Evolutionary conservation across 2,888 invertebrate species (phyloP).

Genomic region (Rhyacophila evoluta): DNA sequence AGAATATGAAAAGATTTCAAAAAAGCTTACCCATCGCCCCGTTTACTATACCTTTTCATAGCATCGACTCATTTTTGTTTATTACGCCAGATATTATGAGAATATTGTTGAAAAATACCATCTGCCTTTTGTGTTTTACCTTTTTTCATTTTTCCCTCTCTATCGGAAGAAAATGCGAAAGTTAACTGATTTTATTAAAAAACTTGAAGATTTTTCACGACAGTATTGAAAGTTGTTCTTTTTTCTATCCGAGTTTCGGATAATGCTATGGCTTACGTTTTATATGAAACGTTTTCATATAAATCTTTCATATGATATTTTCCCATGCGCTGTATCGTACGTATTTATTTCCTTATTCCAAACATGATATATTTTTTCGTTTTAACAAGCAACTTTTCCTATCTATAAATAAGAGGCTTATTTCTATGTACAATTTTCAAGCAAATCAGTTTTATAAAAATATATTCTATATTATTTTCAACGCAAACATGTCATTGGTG

Average conservation of each 20-base stretch:
- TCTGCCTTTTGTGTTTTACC: conserved; percentile 41
- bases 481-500: too few relatives aligned
- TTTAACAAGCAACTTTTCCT: not conserved
- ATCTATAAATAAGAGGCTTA: not conserved
- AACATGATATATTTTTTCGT: not conserved
- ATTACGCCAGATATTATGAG: conserved; percentile 45
- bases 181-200: conserved; percentile 44
- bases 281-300: conserved; percentile 2
- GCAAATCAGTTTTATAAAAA: too few relatives aligned
- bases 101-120: conserved; percentile 42
- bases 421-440: too few relatives aligned
- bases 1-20: not conserved
- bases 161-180: conserved; percentile 30
- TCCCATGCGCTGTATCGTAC: not conserved
- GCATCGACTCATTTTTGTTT: conserved; percentile 49
- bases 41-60: not conserved
- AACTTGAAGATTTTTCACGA: conserved; percentile 35
- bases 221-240: conserved; percentile 27
- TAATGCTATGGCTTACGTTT: conserved; percentile 22
- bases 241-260: conserved; percentile 23
- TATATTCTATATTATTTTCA: too few relatives aligned
- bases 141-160: conserved; percentile 27
- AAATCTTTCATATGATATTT: conserved; percentile 22
- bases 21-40: not conserved
- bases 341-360: not conserved